phyloP scores from a whole-genome alignment of 2,113 vertebrate genomes.

The Leuciscus idus region DNA sequence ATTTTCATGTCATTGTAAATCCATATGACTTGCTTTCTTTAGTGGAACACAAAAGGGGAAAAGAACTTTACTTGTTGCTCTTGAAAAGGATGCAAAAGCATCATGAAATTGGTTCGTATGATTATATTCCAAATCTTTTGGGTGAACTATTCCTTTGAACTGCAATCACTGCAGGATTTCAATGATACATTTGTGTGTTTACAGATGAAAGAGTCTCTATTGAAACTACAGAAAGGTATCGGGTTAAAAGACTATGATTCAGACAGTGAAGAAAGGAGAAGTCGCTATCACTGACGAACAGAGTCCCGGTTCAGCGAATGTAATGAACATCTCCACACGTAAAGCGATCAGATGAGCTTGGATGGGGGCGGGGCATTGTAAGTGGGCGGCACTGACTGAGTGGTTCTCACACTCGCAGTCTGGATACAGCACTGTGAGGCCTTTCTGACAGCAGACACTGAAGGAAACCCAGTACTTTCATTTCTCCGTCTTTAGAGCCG shows the following conservation, averaged over 20 bases:
- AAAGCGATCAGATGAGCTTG: background rate
- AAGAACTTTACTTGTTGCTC: background rate
- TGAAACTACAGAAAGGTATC: slow-evolving; percentile 93
- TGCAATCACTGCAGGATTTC: background rate
- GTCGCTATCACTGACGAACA: slow-evolving; percentile 84
- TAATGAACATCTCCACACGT: slow-evolving; percentile 7
- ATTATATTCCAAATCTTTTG: background rate
- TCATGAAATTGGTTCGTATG: background rate
- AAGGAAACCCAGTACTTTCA: background rate
- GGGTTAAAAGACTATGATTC: slow-evolving; percentile 86
- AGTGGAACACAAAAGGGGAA: background rate
- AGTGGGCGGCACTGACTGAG: background rate
- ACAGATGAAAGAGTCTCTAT: slow-evolving; percentile 96
- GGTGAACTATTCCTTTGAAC: background rate
- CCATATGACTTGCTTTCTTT: background rate
- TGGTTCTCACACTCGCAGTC: background rate
- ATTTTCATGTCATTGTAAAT: background rate
- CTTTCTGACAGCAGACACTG: background rate
- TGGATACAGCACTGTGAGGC: background rate
- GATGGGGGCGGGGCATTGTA: background rate
- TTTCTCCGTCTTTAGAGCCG: background rate
- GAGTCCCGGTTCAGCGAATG: slow-evolving; percentile 11
- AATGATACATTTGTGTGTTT: background rate
- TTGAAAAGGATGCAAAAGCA: too few species aligned
- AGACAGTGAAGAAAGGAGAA: slow-evolving; percentile 84